Percentiles rank a stretch among this genome's conserved stretches.
Conservation (phyloP, 35 echinoderm and acorn worm genomes). For the Amphiura filiformis region DNA sequence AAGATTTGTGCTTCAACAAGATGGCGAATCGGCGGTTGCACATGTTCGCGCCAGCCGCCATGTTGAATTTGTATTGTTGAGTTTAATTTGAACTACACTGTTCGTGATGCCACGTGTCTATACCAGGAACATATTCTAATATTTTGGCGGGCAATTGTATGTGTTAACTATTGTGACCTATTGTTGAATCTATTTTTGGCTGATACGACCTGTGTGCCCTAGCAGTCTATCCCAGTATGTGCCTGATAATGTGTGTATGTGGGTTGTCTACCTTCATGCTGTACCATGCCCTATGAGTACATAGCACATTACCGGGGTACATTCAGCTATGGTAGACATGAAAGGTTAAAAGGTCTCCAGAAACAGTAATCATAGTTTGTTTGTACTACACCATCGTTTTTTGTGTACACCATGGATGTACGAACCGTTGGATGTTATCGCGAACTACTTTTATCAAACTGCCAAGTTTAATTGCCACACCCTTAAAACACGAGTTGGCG, state of each 20-base stretch:
- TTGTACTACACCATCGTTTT: background rate
- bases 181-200: conserved; percentile 9
- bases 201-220: background rate
- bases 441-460: background rate
- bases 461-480: background rate
- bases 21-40: background rate
- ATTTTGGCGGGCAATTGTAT: background rate
- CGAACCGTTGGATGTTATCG: background rate
- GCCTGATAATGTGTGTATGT: background rate
- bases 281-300: too few species aligned
- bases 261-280: background rate
- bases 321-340: background rate
- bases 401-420: background rate
- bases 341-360: background rate
- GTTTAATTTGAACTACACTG: background rate
- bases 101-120: background rate
- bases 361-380: background rate
- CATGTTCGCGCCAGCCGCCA: background rate
- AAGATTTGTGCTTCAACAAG: background rate
- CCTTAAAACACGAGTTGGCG: background rate
- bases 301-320: background rate
- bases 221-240: background rate
- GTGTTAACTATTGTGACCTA: background rate
- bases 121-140: background rate
- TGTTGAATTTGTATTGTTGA: background rate